Evolutionary conservation across 1,140 invertebrate species (phyloP), one percentile per base, ranked within the genome.

Genomic region (Ceratina australensis): DNA sequence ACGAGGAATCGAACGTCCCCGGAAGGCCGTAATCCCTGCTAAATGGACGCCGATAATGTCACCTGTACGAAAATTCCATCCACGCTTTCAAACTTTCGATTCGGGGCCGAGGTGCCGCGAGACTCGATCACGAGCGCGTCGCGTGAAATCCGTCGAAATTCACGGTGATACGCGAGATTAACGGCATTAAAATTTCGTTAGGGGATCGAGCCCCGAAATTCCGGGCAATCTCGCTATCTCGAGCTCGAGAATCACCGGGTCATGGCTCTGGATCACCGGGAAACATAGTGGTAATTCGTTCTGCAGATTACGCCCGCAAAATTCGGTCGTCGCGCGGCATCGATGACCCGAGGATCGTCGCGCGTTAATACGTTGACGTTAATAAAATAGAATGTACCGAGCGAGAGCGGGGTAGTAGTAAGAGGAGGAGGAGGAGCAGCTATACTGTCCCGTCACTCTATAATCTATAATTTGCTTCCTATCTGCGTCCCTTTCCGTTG

Each of bases 101-200:
- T 10, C 5, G 5, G 5, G 5, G 3, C 16, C 20, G 24, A 22
- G 8, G 8, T 18, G 10, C 20, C 15, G 20, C 10, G 49, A 28
- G 42, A 73, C 50, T 47, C 60, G 28, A 56, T 74, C 65, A 74
- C 61, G 22, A 8, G 1, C 20, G 3, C 16, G 18, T 18, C 12
- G 47, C 22, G 15, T 15, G 5, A 52, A 71, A 61, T 69, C 57
- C 56, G n/a, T 49, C 22, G 13, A 71, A 61, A 77, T 42, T 54
- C 22, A 1, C 26, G 4, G 10, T 61, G 24, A 61, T 26, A 12
- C 47, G 26, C 20, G 12, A 18, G 65, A 76, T 76, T 61, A 59
- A 7, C 16, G 24, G 33, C n/a, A 61, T 71, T 59, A 76, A 77
- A 77, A 77, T 77, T 77, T 71, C n/a, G 66, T 71, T 60, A 22